Base-by-base conservation (phyloP, 1,140 invertebrate species). In the Drosophila funebris region DNA sequence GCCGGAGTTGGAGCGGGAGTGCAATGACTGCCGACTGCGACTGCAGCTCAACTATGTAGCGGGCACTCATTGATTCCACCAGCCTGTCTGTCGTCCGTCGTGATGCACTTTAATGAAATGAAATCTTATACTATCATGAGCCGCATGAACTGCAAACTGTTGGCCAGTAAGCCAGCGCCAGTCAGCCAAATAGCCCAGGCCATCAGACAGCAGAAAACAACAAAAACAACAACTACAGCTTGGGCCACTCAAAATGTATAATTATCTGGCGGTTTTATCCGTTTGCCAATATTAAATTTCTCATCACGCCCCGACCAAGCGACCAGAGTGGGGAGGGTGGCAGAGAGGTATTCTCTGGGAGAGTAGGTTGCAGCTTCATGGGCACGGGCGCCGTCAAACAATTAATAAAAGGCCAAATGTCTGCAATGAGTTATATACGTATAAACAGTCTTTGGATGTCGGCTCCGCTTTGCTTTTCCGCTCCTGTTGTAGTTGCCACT, bases 261-360 rank as follows among this genome's bases (percentile, higher is more conserved):
- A 88, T 88, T 88, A 88, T 88, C 83, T 88, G 83, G 83, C 72
- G 83, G 83, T 88, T 88, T 88, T 88, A 88, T 88, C 83, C 83
- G 83, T 88, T 88, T 88, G 83, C 83, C 83, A 88, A 88, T 88
- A 88, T 88, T 88, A 88, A 88, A 88, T 88, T 88, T 88, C 83
- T 88, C 83, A 88, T 88, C 83, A 88, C 83, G 83, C 83, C 83
- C 83, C 82, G 83, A 83, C 67, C 44, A 54, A 61, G 71, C 71
- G 36, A 33, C 11, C 57, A 7, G 44, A 53, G 52, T 46, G 53
- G 11, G 48, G 36, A 48, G 62, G 66, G 54, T 18, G 41, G 58
- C 6, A 11, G 48, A 41, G 37, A 39, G 14, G 13, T 11, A 39
- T 64, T 52, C 44, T 24, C 60, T 68, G 50, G 64, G 33, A 64